These are phyloP conservation scores for Amia ocellicauda DNA, from an alignment of 2,113 vertebrate genomes.

Conservation along the genomic window DNA sequence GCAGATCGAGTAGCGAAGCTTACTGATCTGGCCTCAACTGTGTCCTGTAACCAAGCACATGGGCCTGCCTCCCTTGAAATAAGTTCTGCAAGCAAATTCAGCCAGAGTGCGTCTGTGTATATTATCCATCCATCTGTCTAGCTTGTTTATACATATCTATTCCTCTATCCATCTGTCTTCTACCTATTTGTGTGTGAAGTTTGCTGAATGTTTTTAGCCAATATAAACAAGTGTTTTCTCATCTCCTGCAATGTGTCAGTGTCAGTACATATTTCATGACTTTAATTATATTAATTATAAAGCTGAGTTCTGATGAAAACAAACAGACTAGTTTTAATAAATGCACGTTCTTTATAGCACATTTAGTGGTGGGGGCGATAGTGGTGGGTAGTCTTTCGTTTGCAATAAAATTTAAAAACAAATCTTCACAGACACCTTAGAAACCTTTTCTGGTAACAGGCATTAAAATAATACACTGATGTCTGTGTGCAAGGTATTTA, in stretches of 20 bases:
- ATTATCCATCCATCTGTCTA: slow-evolving; percentile 27
- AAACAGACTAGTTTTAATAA: too few relatives aligned
- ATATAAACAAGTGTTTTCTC: slow-evolving; percentile 21
- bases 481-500: too few relatives aligned
- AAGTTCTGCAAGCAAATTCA: background rate
- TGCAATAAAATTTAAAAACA: too few relatives aligned
- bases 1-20: too few relatives aligned
- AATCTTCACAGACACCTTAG: too few relatives aligned
- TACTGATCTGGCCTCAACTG: too few relatives aligned
- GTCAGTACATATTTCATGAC: slow-evolving; percentile 25
- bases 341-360: too few relatives aligned
- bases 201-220: slow-evolving; percentile 9
- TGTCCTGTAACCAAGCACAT: too few relatives aligned
- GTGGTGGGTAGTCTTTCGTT: too few relatives aligned
- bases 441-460: too few relatives aligned
- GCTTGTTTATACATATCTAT: slow-evolving; percentile 24
- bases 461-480: too few relatives aligned
- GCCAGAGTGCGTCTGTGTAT: background rate
- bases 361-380: too few relatives aligned
- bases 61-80: background rate
- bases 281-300: slow-evolving; percentile 13
- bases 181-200: slow-evolving; percentile 27
- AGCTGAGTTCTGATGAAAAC: slow-evolving; percentile 13
- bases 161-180: slow-evolving; percentile 35
- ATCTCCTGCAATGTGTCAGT: slow-evolving; percentile 21